phyloP scores from a whole-genome alignment of 2,113 vertebrate genomes.

The Glaucidium brasilianum region DNA sequence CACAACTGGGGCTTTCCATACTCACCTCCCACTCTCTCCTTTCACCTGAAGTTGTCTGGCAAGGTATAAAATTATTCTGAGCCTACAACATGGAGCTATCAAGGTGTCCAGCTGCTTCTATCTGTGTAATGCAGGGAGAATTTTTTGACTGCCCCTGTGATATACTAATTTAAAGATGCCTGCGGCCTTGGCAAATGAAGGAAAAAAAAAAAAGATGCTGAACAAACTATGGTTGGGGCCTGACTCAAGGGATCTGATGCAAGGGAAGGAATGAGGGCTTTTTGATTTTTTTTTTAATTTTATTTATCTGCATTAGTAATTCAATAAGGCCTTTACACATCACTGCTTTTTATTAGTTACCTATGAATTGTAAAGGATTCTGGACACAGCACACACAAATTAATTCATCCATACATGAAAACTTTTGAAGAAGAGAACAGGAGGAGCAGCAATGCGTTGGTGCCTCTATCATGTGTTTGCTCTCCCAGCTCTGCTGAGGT shows the following conservation, averaged over 20 bases:
- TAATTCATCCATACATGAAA: not conserved
- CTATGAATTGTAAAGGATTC: not conserved
- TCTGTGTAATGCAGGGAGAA: not conserved
- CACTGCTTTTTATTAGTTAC: slow-evolving; percentile 1
- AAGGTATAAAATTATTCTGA: not conserved
- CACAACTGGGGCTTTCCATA: not conserved
- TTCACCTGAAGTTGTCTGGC: not conserved
- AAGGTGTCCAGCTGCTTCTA: not conserved
- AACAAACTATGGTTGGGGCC: not conserved
- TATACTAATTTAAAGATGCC: not conserved
- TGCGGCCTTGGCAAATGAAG: not conserved
- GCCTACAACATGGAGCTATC: not conserved
- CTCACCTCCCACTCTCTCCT: not conserved
- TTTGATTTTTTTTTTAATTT: not conserved
- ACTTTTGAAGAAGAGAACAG: not conserved
- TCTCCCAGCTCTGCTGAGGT: not conserved
- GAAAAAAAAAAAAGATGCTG: not conserved
- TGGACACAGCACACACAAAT: not conserved
- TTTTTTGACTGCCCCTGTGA: not conserved
- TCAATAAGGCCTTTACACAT: not conserved
- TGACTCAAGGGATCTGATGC: not conserved
- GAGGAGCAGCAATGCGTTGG: not conserved
- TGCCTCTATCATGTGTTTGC: not conserved
- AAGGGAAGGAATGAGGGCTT: not conserved
- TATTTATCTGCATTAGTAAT: not conserved